These are phyloP conservation scores for Poecile montanus DNA, from an alignment of 2,797 vertebrate species.

Conservation along the genomic window DNA sequence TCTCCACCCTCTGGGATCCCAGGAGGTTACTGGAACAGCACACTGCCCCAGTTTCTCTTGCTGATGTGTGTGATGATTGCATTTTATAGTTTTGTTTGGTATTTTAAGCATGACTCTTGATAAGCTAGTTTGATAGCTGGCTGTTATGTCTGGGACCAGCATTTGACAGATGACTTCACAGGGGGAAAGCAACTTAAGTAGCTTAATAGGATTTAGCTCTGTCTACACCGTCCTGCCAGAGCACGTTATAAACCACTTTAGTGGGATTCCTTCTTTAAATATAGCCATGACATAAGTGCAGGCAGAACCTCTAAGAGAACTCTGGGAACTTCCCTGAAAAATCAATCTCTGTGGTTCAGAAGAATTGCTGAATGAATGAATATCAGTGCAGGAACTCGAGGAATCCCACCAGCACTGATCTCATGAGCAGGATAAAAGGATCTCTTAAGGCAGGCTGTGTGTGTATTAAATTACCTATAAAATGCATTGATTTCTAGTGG, in stretches of 20 bases:
- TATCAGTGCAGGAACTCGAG: neutral
- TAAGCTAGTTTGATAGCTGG: slow-evolving; percentile 17
- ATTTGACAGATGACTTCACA: slow-evolving; percentile 44
- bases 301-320: neutral
- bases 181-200: slow-evolving; percentile 55
- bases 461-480: neutral
- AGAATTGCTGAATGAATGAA: neutral
- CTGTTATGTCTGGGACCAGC: neutral
- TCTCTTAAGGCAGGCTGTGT: neutral
- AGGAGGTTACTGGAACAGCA: slow-evolving; percentile 45
- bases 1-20: neutral
- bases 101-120: slow-evolving; percentile 21
- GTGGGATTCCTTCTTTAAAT: slow-evolving; percentile 55
- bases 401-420: neutral
- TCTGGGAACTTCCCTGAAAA: slow-evolving; percentile 40
- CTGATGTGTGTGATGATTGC: neutral
- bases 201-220: slow-evolving; percentile 60
- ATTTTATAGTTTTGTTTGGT: neutral
- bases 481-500: neutral
- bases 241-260: slow-evolving; percentile 40
- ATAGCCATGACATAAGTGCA: slow-evolving; percentile 30
- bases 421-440: neutral
- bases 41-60: slow-evolving; percentile 39
- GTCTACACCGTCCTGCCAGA: slow-evolving; percentile 39
- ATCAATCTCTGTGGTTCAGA: slow-evolving; percentile 9